phyloP scores from a whole-genome alignment of 2,113 vertebrate species.

The Naja naja region DNA sequence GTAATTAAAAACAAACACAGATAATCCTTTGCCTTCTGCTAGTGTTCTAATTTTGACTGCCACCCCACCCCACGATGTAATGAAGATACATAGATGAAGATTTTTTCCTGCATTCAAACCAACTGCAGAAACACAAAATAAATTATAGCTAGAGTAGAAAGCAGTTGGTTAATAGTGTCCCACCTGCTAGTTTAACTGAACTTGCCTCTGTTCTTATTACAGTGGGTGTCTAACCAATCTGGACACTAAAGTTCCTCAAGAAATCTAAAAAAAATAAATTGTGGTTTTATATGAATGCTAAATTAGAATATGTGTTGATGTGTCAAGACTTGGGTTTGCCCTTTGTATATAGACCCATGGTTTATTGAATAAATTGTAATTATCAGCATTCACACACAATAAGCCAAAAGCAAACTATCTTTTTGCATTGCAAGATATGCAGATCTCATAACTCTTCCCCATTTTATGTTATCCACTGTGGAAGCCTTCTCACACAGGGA shows the following conservation, averaged over 20 bases:
- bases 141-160: background rate
- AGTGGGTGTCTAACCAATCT: background rate
- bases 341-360: background rate
- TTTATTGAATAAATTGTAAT: background rate
- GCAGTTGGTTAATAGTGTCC: background rate
- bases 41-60: background rate
- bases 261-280: background rate
- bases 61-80: background rate
- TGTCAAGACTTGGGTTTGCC: background rate
- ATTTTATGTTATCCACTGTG: background rate
- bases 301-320: background rate
- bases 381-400: background rate
- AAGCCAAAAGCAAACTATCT: background rate
- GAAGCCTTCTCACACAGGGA: background rate
- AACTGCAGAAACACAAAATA: background rate
- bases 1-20: too few species aligned
- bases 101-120: background rate
- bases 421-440: background rate
- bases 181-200: background rate
- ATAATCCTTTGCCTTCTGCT: background rate
- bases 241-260: background rate
- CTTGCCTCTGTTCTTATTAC: background rate
- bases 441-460: background rate
- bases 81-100: background rate
- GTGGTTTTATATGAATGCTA: background rate